phyloP scores from a whole-genome alignment of 2,888 invertebrate genomes.

The Lycaena phlaeas region DNA sequence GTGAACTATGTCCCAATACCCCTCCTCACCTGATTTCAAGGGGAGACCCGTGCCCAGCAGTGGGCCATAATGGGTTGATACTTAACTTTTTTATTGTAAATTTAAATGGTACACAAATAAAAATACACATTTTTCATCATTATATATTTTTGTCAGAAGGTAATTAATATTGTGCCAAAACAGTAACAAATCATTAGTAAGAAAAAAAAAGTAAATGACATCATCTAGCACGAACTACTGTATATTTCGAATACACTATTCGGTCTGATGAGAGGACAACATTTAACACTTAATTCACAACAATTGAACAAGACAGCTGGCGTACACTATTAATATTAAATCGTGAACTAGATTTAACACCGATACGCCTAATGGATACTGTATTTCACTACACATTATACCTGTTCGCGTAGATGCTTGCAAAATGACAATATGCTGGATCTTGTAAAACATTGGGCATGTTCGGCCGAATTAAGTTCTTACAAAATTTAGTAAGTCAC shows the following conservation, averaged over 20 bases:
- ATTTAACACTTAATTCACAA: conserved; percentile 66
- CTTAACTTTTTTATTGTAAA: too few relatives aligned
- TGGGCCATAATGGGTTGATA: too few relatives aligned
- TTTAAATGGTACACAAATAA: too few relatives aligned
- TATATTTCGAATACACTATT: conserved; percentile 53
- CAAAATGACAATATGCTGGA: conserved; percentile 13
- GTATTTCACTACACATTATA: conserved; percentile 40
- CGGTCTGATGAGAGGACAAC: conserved; percentile 43
- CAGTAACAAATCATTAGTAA: conserved; percentile 72
- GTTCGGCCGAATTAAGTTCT: too few relatives aligned
- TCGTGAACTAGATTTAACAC: conserved; percentile 64
- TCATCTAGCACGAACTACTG: conserved; percentile 70
- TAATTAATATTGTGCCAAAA: conserved; percentile 73
- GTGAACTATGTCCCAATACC: too few relatives aligned
- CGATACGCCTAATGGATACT: conserved; percentile 63
- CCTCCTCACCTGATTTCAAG: too few relatives aligned
- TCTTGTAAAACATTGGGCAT: too few relatives aligned
- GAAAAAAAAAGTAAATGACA: conserved; percentile 60
- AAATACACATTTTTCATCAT: conserved; percentile 57
- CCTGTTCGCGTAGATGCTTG: conserved; percentile 33
- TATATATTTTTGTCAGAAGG: conserved; percentile 73
- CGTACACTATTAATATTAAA: conserved; percentile 37
- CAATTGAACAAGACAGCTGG: conserved; percentile 63
- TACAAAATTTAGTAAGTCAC: too few relatives aligned
- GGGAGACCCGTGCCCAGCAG: too few relatives aligned